Evolutionary conservation across 53 echinoderm and acorn worm genomes (phyloP).

Genomic region (Holothuria leucospilota): DNA sequence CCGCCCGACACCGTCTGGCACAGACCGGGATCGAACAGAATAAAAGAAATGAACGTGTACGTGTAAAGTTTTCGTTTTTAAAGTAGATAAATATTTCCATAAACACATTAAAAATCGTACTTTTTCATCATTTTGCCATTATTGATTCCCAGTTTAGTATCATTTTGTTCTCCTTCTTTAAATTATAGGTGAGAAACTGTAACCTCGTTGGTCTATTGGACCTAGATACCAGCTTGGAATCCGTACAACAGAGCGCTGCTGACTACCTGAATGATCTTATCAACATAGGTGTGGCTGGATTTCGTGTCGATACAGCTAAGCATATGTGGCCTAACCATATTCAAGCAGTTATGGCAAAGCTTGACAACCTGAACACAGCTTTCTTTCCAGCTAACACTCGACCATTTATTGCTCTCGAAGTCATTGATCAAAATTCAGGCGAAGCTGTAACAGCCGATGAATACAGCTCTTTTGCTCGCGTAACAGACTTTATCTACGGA

Average conservation of each 20-base stretch:
- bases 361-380: conserved; percentile 66
- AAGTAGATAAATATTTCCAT: too few relatives aligned
- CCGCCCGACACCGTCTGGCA: too few relatives aligned
- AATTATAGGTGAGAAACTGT: conserved; percentile 52
- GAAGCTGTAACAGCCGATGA: conserved; percentile 72
- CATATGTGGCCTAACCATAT: conserved; percentile 95
- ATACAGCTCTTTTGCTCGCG: conserved; percentile 73
- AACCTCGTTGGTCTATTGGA: conserved; percentile 52
- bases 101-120: too few relatives aligned
- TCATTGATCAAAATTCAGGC: conserved; percentile 79
- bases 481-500: conserved; percentile 94
- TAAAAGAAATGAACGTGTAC: too few relatives aligned
- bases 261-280: conserved; percentile 81
- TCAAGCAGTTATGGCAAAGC: conserved; percentile 27
- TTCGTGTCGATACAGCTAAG: conserved; percentile 87
- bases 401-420: conserved; percentile 85
- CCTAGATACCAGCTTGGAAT: conserved; percentile 1
- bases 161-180: too few relatives aligned
- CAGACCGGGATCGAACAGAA: too few relatives aligned
- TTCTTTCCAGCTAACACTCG: conserved; percentile 53
- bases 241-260: conserved; percentile 41
- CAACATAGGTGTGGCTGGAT: conserved; percentile 84
- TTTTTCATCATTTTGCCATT: too few relatives aligned
- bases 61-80: too few relatives aligned
- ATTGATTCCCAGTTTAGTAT: too few relatives aligned